Conservation (phyloP, 2,888 invertebrate genomes). For the Drosophila falleni region DNA sequence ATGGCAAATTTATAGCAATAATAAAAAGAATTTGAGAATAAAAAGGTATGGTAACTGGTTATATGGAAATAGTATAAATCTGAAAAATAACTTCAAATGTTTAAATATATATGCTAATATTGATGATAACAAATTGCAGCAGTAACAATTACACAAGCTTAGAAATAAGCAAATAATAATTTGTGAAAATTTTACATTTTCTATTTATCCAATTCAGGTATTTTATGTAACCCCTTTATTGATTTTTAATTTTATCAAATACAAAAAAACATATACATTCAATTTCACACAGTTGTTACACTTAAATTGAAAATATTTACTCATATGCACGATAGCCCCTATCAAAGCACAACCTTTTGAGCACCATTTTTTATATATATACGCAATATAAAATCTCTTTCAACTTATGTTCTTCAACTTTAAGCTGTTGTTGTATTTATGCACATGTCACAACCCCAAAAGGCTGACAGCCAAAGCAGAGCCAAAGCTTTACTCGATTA, state of each 20-base stretch:
- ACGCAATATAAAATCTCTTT: slow-evolving; percentile 8
- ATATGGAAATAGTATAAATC: not conserved
- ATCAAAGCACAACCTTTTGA: slow-evolving; percentile 2
- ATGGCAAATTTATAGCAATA: slow-evolving; percentile 5
- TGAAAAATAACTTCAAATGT: not conserved
- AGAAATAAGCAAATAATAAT: not conserved
- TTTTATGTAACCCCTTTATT: not conserved
- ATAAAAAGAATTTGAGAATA: slow-evolving; percentile 11
- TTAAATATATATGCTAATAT: not conserved
- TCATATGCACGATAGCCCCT: not conserved
- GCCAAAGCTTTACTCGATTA: slow-evolving; percentile 73
- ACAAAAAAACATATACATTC: not conserved
- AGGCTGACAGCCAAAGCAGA: slow-evolving; percentile 33
- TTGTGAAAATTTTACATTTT: not conserved
- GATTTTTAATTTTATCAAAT: not conserved
- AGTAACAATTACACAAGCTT: too few relatives aligned
- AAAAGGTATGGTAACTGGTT: not conserved
- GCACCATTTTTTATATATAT: not conserved
- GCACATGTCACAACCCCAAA: slow-evolving; percentile 63
- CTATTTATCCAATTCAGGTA: not conserved
- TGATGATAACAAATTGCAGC: too few relatives aligned
- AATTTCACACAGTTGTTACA: not conserved
- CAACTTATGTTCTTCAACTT: slow-evolving; percentile 23
- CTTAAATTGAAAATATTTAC: slow-evolving; percentile 3
- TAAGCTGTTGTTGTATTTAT: slow-evolving; percentile 39